Evolutionary conservation across 2,113 vertebrate genomes (phyloP).

Genomic region (Morone chrysops): DNA sequence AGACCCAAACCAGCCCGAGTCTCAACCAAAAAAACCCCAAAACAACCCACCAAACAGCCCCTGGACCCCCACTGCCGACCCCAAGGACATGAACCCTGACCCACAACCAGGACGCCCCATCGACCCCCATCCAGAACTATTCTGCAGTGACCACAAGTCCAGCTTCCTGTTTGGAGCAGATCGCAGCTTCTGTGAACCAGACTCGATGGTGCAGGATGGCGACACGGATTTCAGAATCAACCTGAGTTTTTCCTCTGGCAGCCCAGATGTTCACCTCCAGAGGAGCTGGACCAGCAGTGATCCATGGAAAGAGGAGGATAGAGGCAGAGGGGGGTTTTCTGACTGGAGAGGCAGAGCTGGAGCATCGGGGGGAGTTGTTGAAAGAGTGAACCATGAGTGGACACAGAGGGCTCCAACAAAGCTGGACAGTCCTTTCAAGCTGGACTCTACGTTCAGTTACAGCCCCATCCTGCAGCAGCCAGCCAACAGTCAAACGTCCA

Average conservation of each 20-base stretch:
- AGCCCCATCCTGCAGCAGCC: constrained; percentile 25
- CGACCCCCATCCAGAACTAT: neutral
- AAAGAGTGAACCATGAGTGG: constrained; percentile 43
- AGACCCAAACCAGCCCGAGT: constrained; percentile 50
- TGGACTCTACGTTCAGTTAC: constrained; percentile 24
- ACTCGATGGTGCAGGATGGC: neutral
- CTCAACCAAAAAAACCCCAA: constrained; percentile 25
- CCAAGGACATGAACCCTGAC: neutral
- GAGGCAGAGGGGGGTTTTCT: constrained; percentile 20
- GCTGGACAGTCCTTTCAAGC: constrained; percentile 25
- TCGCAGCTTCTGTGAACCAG: constrained; percentile 14
- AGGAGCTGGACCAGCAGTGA: constrained; percentile 26
- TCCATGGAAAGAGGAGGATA: constrained; percentile 24
- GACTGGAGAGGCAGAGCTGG: constrained; percentile 34
- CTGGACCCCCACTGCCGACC: constrained; percentile 12
- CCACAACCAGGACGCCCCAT: neutral
- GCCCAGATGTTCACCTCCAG: constrained; percentile 25
- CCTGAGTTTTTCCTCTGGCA: constrained; percentile 28
- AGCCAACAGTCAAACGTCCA: neutral
- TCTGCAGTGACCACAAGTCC: constrained; percentile 4
- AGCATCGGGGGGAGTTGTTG: constrained; percentile 47
- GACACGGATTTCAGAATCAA: constrained; percentile 31
- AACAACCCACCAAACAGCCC: neutral
- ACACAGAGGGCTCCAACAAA: neutral
- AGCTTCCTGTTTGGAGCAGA: constrained; percentile 30